These are phyloP conservation scores for Microcebus griseorufus DNA, from an alignment of 2,113 vertebrate species.

Conservation along the genomic window DNA sequence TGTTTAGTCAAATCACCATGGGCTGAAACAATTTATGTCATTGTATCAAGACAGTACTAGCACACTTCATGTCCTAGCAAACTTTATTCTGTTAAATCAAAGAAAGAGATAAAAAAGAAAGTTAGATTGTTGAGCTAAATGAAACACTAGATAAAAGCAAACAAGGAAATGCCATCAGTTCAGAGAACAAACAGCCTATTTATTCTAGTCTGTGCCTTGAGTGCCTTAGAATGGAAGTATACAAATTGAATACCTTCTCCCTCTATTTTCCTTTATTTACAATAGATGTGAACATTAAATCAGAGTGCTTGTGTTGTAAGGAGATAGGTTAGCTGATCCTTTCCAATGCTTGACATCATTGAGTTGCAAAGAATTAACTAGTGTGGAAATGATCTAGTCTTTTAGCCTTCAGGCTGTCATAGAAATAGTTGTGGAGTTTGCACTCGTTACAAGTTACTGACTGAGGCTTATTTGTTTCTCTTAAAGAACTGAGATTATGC, in stretches of 20 bases:
- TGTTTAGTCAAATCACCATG: background rate
- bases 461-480: slow-evolving; percentile 12
- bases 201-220: slow-evolving; percentile 40
- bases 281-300: slow-evolving; percentile 72
- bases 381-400: slow-evolving; percentile 63
- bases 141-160: slow-evolving; percentile 23
- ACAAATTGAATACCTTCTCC: slow-evolving; percentile 66
- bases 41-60: background rate
- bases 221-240: slow-evolving; percentile 56
- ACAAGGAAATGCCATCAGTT: slow-evolving; percentile 44
- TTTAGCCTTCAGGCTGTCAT: slow-evolving; percentile 66
- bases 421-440: slow-evolving; percentile 45
- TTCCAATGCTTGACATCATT: slow-evolving; percentile 61
- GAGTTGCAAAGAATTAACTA: slow-evolving; percentile 48
- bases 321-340: slow-evolving; percentile 58
- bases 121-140: slow-evolving; percentile 43
- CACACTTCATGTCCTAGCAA: background rate
- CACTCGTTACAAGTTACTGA: slow-evolving; percentile 61
- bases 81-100: background rate
- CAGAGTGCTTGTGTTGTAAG: background rate
- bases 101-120: slow-evolving; percentile 11
- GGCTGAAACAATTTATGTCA: background rate
- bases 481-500: slow-evolving; percentile 46
- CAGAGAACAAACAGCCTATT: slow-evolving; percentile 27
- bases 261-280: slow-evolving; percentile 71